phyloP scores from a whole-genome alignment of 2,888 invertebrate genomes.

The Oscheius myriophilus region DNA sequence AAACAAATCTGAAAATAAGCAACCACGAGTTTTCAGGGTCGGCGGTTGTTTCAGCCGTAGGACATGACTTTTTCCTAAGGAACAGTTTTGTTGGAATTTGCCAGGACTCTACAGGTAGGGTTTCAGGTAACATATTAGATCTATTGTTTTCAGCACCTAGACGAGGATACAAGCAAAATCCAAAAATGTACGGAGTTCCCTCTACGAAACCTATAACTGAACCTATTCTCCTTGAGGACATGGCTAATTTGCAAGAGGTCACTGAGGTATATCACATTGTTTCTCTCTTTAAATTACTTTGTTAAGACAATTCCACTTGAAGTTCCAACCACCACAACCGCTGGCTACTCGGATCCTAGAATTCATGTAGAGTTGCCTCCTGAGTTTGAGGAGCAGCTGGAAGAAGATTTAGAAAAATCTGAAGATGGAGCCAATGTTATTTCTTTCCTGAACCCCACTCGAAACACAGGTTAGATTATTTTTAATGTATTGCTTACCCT shows the following conservation, averaged over 20 bases:
- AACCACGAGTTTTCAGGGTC: conserved; percentile 28
- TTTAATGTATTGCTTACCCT: no score
- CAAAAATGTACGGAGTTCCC: conserved; percentile 25
- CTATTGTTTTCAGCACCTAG: conserved; percentile 26
- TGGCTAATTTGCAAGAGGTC: conserved; percentile 21
- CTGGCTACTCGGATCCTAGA: not conserved
- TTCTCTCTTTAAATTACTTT: no score
- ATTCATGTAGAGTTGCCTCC: conserved; percentile 6
- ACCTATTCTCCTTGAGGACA: conserved; percentile 12
- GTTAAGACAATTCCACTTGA: not conserved
- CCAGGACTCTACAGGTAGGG: conserved; percentile 32
- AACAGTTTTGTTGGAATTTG: conserved; percentile 47
- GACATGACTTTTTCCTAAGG: conserved; percentile 51
- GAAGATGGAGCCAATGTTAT: conserved; percentile 1
- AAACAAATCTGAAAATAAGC: not conserved
- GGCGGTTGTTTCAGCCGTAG: conserved; percentile 43
- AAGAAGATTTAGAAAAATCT: conserved; percentile 10
- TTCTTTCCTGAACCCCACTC: conserved; percentile 27
- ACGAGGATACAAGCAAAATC: conserved; percentile 41
- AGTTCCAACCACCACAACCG: not conserved
- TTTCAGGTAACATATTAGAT: not conserved
- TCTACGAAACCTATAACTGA: conserved; percentile 1
- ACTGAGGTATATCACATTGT: conserved; percentile 34
- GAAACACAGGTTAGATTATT: conserved; percentile 14
- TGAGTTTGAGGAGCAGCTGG: conserved; percentile 9